Conservation (phyloP, 2,888 invertebrate species). For the Microctonus brassicae region DNA sequence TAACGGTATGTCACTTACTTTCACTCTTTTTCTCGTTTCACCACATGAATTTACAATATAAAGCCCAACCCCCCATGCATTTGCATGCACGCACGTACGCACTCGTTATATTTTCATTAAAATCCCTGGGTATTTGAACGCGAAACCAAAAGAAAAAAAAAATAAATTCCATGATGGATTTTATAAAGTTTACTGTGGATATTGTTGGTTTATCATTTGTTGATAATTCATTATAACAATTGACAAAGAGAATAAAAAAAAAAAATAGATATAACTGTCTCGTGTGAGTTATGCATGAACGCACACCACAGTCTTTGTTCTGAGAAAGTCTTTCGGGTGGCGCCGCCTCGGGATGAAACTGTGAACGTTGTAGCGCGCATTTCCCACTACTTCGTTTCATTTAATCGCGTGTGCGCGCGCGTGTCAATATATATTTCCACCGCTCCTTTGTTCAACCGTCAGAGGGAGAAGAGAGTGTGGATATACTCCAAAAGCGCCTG, state of each 20-base stretch:
- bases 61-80: too few species aligned
- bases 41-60: too few species aligned
- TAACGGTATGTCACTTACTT: too few species aligned
- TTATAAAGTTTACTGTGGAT: too few species aligned
- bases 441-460: constrained; percentile 6
- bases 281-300: neutral
- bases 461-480: constrained; percentile 28
- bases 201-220: too few species aligned
- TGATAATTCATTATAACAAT: too few species aligned
- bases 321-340: constrained; percentile 37
- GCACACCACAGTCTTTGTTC: constrained; percentile 20
- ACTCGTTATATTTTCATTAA: too few species aligned
- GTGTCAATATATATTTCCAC: neutral
- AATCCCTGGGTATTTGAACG: too few species aligned
- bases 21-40: too few species aligned
- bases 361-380: constrained; percentile 34
- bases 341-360: constrained; percentile 40
- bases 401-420: constrained; percentile 9
- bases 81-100: too few species aligned
- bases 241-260: neutral
- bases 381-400: constrained; percentile 32
- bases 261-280: neutral
- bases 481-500: constrained; percentile 8
- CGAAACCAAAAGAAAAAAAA: too few species aligned
- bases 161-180: too few species aligned